Base-by-base conservation (phyloP, 53 echinoderm and acorn worm genomes). In the Echinometra lucunter region DNA sequence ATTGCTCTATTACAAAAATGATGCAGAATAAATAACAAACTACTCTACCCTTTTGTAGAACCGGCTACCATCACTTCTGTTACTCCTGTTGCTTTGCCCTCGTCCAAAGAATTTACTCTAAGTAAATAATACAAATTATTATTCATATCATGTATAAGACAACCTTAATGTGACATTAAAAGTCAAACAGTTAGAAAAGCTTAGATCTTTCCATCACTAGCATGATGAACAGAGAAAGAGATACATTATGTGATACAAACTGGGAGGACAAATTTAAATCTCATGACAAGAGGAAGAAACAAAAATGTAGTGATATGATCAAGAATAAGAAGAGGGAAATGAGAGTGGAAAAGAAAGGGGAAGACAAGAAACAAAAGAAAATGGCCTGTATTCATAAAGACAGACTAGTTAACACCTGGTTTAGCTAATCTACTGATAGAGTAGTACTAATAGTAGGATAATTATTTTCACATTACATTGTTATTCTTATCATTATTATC, bases 21-120 rank as follows among this genome's bases (percentile, higher is more conserved):
- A 58, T n/a, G 28, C 30, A 67, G 12, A 32, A 9, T 13, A 34
- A 35, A 12, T 72, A 72, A 35, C 12, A 72, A 72, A 4, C 35
- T 35, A 72, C 38, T 38, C 21, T 88, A 88, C 88, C 88, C 88
- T 56, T 88, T 88, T n/a, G 88, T 44, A 44, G 83, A 44, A 45
- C 21, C 83, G 44, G 9, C 6, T 38, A 82, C 88, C 32, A 56
- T 56, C 49, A 88, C 57, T n/a, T 88, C 88, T 28, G 88, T 30
- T 56, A 53, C 88, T 32, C 2, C 1, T 53, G 88, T 55, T 55
- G 49, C n/a, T 21, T 34, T 28, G 19, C 34, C 88, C 34, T 55
- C 34, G 6, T 3, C 34, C 23, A 42, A 11, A 27, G 83, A 83
- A 44, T 47, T 47, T 56, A 53, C 88, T 88, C 88, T 88, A 56